Percentiles rank a stretch among this genome's conserved stretches.
These are phyloP conservation scores for Vanessa tameamea DNA, from an alignment of 1,140 invertebrate species.

Conservation along the genomic window DNA sequence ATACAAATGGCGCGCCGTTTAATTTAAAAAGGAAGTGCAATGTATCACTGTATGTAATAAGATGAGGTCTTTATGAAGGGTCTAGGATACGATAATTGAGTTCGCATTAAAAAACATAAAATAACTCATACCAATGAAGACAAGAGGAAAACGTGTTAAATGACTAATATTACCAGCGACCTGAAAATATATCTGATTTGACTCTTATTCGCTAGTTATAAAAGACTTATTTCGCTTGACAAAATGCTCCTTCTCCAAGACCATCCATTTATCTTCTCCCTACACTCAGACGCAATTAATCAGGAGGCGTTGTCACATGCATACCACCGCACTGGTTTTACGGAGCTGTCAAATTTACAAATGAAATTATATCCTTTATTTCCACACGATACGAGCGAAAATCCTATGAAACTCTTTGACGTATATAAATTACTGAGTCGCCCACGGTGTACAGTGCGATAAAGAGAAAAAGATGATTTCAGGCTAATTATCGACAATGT, in stretches of 20 bases:
- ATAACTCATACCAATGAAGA: slow-evolving; percentile 56
- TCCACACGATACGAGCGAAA: slow-evolving; percentile 38
- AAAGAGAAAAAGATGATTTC: slow-evolving; percentile 76
- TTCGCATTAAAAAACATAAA: slow-evolving; percentile 43
- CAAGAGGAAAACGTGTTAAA: slow-evolving; percentile 54
- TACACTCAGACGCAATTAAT: slow-evolving; percentile 74
- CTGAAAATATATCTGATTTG: slow-evolving; percentile 19
- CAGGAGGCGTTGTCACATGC: slow-evolving; percentile 73
- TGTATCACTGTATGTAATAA: slow-evolving; percentile 5
- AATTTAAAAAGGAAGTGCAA: slow-evolving; percentile 5
- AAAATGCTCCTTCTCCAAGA: slow-evolving; percentile 41
- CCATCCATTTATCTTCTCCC: slow-evolving; percentile 70
- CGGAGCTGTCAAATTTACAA: slow-evolving; percentile 42
- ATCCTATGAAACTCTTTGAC: slow-evolving; percentile 39
- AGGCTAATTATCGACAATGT: slow-evolving; percentile 75
- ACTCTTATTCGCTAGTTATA: slow-evolving; percentile 7
- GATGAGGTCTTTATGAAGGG: background rate
- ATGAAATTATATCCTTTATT: slow-evolving; percentile 49
- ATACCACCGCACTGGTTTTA: slow-evolving; percentile 53
- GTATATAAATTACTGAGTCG: slow-evolving; percentile 44
- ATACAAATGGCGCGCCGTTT: slow-evolving; percentile 3
- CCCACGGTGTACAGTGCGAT: slow-evolving; percentile 55
- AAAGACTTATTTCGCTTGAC: slow-evolving; percentile 30
- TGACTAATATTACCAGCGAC: slow-evolving; percentile 49
- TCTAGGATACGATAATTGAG: slow-evolving; percentile 44